A percentile compares a stretch with the other conserved stretches of the same genome.
Evolutionary conservation across 1,140 invertebrate genomes (phyloP).

Genomic region (Pentalonia nigronervosa): DNA sequence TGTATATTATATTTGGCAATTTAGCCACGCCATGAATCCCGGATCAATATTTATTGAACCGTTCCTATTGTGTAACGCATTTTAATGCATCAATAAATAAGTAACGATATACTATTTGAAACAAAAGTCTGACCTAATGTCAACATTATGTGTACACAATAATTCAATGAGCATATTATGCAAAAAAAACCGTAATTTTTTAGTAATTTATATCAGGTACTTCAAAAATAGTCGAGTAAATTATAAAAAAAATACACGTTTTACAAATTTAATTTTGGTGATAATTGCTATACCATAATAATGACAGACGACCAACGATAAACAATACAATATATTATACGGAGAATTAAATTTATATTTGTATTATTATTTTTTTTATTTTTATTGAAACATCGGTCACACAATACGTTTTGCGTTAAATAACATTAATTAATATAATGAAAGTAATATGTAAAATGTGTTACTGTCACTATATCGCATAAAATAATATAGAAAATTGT

Average conservation of each 20-base stretch:
- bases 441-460: background rate
- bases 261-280: background rate
- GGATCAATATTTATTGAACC: background rate
- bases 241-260: background rate
- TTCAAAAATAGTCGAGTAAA: background rate
- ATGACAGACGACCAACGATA: background rate
- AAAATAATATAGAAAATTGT: background rate
- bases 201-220: background rate
- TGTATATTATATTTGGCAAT: constrained; percentile 6
- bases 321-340: background rate
- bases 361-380: background rate
- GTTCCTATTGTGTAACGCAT: background rate
- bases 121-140: background rate
- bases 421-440: background rate
- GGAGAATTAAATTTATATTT: background rate
- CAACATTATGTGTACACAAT: background rate
- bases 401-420: background rate
- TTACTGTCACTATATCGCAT: background rate
- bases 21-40: background rate
- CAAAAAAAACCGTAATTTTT: background rate
- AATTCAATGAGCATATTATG: background rate
- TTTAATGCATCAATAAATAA: constrained; percentile 20
- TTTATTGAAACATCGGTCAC: background rate
- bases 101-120: background rate
- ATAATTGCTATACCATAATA: background rate